Percentiles rank a stretch among this genome's conserved stretches.
Conservation (phyloP, 2,888 invertebrate species). For the Andrena flavipes region DNA sequence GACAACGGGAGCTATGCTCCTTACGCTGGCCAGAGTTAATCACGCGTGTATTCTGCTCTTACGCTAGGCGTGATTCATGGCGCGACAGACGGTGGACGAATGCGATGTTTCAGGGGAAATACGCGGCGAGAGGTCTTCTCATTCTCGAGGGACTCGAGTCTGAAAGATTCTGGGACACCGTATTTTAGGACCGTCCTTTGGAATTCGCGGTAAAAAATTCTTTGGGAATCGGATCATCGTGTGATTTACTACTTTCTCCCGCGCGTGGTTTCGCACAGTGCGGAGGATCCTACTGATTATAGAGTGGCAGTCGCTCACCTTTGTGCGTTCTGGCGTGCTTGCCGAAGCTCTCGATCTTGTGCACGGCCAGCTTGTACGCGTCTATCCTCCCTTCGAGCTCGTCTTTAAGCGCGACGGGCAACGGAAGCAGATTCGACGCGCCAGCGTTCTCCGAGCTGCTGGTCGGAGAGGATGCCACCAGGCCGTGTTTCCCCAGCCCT, state of each 20-base stretch:
- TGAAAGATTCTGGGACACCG: too few relatives aligned
- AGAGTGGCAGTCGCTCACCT: conserved; percentile 58
- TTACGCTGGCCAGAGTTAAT: not conserved
- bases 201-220: too few relatives aligned
- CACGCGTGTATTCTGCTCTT: not conserved
- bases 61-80: not conserved
- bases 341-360: conserved; percentile 89
- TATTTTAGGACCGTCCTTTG: too few relatives aligned
- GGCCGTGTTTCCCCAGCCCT: conserved; percentile 94
- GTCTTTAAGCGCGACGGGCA: conserved; percentile 93
- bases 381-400: conserved; percentile 94
- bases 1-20: not conserved
- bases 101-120: too few relatives aligned
- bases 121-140: too few relatives aligned
- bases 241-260: conserved; percentile 44
- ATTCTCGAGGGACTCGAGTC: too few relatives aligned
- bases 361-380: conserved; percentile 94
- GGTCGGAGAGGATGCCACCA: conserved; percentile 86
- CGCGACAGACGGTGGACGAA: too few relatives aligned
- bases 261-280: not conserved
- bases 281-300: not conserved
- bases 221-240: conserved; percentile 7
- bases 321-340: conserved; percentile 84
- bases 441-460: conserved; percentile 54
- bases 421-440: conserved; percentile 87